Conservation (phyloP, 2,113 vertebrate genomes). For the Megalops atlanticus region DNA sequence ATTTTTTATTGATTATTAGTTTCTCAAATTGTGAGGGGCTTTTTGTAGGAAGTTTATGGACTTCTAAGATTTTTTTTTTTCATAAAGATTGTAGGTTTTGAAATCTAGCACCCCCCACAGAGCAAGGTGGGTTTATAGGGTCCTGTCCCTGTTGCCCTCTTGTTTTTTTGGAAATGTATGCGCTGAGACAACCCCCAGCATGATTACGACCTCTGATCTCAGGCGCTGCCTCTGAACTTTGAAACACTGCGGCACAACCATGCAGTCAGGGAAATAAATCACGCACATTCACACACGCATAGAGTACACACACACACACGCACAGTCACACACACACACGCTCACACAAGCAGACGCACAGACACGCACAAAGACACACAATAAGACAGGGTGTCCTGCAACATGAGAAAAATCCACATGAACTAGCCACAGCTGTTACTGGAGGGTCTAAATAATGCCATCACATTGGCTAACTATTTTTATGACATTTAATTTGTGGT, state of each 20-base stretch:
- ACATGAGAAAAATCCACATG: slow-evolving; percentile 44
- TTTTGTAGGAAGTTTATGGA: too few species aligned
- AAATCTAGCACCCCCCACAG: not conserved
- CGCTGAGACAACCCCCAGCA: not conserved
- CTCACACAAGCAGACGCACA: not conserved
- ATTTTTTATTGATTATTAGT: not conserved
- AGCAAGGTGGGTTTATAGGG: not conserved
- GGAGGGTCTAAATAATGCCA: slow-evolving; percentile 40
- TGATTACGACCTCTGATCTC: not conserved
- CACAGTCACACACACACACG: not conserved
- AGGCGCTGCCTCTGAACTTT: not conserved
- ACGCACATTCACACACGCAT: not conserved
- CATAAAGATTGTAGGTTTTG: too few species aligned
- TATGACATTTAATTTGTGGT: slow-evolving; percentile 21
- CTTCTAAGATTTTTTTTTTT: too few species aligned
- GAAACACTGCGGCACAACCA: not conserved
- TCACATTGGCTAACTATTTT: slow-evolving; percentile 39
- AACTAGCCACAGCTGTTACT: slow-evolving; percentile 48
- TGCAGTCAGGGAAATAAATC: not conserved
- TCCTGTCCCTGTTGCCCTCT: not conserved
- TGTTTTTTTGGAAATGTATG: not conserved
- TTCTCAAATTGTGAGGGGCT: not conserved
- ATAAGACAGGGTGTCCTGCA: slow-evolving; percentile 33
- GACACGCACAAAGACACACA: not conserved
- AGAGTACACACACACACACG: not conserved